Evolutionary conservation across 1,140 invertebrate species (phyloP).

Genomic region (Tetramorium simillimum): DNA sequence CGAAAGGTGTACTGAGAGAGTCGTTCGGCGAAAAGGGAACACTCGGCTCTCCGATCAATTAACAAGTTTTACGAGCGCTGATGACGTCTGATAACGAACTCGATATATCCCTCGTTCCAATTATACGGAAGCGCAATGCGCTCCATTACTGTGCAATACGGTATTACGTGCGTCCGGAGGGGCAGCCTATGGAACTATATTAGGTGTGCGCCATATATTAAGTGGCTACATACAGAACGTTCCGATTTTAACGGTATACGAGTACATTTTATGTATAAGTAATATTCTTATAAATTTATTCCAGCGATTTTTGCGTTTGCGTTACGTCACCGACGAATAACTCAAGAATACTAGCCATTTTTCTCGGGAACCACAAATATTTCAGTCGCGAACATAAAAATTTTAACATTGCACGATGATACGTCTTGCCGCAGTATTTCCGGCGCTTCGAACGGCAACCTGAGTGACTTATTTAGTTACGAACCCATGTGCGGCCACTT

Average conservation of each 20-base stretch:
- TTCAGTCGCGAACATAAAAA: slow-evolving; percentile 6
- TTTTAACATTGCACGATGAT: neutral
- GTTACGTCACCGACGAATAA: slow-evolving; percentile 8
- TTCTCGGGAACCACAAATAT: slow-evolving; percentile 9
- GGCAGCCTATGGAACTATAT: slow-evolving; percentile 19
- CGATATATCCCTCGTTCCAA: slow-evolving; percentile 1
- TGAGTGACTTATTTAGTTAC: slow-evolving; percentile 43
- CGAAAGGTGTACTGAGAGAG: neutral
- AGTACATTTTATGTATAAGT: neutral
- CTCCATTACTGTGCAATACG: slow-evolving; percentile 18
- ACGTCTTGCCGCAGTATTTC: neutral
- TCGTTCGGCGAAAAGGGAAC: slow-evolving; percentile 49
- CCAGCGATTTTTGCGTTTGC: neutral
- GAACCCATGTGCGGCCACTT: slow-evolving; percentile 15
- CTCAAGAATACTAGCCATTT: neutral
- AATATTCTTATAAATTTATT: slow-evolving; percentile 13
- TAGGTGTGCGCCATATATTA: neutral
- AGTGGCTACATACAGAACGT: neutral
- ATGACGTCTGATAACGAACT: slow-evolving; percentile 23
- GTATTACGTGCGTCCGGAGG: slow-evolving; percentile 49
- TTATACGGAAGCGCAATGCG: slow-evolving; percentile 47
- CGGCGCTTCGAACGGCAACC: neutral
- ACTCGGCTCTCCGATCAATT: slow-evolving; percentile 14
- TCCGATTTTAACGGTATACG: slow-evolving; percentile 4
- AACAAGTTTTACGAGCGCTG: slow-evolving; percentile 40